A percentile compares a stretch with the other conserved stretches of the same genome.
These are phyloP conservation scores for Epinotia ramella DNA, from an alignment of 2,888 invertebrate genomes.

Conservation along the genomic window DNA sequence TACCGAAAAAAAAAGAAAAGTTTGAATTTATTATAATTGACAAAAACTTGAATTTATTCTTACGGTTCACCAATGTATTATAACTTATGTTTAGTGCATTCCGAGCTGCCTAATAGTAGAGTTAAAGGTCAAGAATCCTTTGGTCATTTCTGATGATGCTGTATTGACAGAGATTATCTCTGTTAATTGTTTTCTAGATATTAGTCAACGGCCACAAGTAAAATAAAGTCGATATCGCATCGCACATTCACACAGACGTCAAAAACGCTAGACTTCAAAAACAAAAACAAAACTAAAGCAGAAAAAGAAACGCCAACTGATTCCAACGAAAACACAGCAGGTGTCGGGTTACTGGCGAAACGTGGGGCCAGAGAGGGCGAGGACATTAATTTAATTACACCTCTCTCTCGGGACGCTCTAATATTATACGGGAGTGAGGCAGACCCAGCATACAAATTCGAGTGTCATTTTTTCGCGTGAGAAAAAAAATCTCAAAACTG, in stretches of 20 bases:
- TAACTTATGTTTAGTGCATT: not conserved
- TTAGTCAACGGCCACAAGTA: not conserved
- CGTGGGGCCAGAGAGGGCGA: slow-evolving; percentile 75
- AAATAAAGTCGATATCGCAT: not conserved
- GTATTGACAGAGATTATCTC: not conserved
- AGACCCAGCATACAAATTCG: slow-evolving; percentile 74
- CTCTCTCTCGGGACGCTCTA: slow-evolving; percentile 78
- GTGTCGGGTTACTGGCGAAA: slow-evolving; percentile 81
- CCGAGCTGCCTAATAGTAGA: too few relatives aligned
- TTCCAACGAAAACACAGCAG: slow-evolving; percentile 77
- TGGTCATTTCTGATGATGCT: not conserved
- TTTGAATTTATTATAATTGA: too few relatives aligned
- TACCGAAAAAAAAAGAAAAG: too few relatives aligned
- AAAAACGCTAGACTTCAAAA: slow-evolving; percentile 49
- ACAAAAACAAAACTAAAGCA: slow-evolving; percentile 54
- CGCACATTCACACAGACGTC: not conserved
- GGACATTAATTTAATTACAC: slow-evolving; percentile 84
- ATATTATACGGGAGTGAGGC: slow-evolving; percentile 79
- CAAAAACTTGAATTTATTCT: too few relatives aligned
- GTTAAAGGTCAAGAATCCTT: not conserved
- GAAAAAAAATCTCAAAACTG: slow-evolving; percentile 82
- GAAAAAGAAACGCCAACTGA: slow-evolving; percentile 46
- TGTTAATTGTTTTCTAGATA: too few relatives aligned
- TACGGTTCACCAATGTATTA: too few relatives aligned
- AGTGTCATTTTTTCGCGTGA: slow-evolving; percentile 84